phyloP scores from a whole-genome alignment of 2,888 invertebrate species.

The Leptopterna dolabrata region DNA sequence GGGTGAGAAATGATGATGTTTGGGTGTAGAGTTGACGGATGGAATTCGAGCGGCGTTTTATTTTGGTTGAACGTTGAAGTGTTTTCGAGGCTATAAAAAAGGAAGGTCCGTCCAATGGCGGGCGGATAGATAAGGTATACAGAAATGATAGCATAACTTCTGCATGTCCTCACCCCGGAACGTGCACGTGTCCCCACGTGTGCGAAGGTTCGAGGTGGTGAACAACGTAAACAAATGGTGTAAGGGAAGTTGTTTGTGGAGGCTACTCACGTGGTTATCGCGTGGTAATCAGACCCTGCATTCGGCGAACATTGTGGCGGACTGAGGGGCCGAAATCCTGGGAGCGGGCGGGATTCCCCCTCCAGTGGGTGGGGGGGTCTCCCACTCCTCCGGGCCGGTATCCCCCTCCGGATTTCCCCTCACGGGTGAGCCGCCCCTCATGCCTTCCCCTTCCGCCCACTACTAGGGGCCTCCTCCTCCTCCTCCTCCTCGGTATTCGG shows the following conservation, averaged over 20 bases:
- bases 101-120: background rate
- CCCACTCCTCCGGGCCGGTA: background rate
- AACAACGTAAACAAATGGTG: background rate
- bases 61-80: background rate
- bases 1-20: background rate
- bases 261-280: constrained; percentile 45
- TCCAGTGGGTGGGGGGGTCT: background rate
- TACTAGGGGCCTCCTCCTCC: no score
- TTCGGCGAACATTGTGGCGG: constrained; percentile 44
- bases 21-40: background rate
- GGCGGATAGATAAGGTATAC: background rate
- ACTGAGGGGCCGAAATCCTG: constrained; percentile 32
- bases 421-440: background rate
- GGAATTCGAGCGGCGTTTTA: background rate
- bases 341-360: constrained; percentile 30
- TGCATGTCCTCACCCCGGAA: background rate
- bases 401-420: background rate
- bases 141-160: background rate
- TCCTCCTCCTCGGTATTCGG: background rate
- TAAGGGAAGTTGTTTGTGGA: background rate
- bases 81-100: background rate
- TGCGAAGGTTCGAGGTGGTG: no score
- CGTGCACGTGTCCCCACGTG: background rate
- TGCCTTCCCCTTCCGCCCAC: no score
- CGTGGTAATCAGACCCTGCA: constrained; percentile 21